Evolutionary conservation across 30 jellyfish, hydroid and myxozoan genomes (phyloP), one percentile per base, ranked within the genome.

Genomic region (Rhopilema esculentum): DNA sequence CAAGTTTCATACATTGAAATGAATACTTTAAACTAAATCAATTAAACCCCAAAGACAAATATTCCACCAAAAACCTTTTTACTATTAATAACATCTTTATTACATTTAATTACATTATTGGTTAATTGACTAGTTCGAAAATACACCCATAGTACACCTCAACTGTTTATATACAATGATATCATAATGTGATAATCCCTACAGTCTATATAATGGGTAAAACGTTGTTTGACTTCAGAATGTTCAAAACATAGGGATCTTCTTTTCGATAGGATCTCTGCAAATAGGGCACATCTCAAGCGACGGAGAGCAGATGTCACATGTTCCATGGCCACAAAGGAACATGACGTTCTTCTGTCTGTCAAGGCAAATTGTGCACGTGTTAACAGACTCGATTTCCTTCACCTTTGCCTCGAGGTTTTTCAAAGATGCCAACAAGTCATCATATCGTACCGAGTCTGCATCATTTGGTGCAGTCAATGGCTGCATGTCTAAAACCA

Each of bases 261-360:
- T 77, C 80, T 87, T 87, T 49, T 87, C 95, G n/a, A 87, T 87
- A 6, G 95, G 88, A 30, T 77, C 88, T 21, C 95, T 75, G 72
- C 95, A 87, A 65, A 87, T 87, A 0, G 95, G 95, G 26, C 95
- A 87, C 63, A 77, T 33, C 50, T 64, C 90, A 8, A 87, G 83
- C 1, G 95, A 65, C 19, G 95, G 87, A 4, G 95, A 87, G 77
- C 95, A 87, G 16, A 77, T 77, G 72, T 77, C 95, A 49, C 95
- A 87, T 7, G 95, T 87, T 17, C 95, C 95, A 87, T 87, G 95
- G 12, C 95, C 95, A 77, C 95, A 87, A n/a, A 87, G 85, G 66
- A 87, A 87, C 89, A 87, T 77, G 29, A 87, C 86, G 69, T 87
- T 87, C 68, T 81, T 87, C 66, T 68, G 95, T 16, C 95, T 71